Evolutionary conservation across 2,888 invertebrate genomes (phyloP).

Genomic region (Achlya flavicornis): DNA sequence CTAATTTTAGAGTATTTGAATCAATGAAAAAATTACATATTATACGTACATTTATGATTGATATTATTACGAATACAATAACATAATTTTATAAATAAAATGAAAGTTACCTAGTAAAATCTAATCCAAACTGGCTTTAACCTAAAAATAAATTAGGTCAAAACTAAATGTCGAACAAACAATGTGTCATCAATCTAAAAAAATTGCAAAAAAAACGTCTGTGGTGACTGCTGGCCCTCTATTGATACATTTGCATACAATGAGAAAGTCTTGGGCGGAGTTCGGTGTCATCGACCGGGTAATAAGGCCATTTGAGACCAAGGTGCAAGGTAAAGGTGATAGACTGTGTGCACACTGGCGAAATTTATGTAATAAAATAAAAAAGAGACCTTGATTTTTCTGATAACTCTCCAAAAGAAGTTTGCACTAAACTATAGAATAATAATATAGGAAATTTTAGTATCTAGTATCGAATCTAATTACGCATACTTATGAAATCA

Average conservation of each 20-base stretch:
- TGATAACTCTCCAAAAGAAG: too few relatives aligned
- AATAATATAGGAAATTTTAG: too few relatives aligned
- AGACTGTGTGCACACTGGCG: not conserved
- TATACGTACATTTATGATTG: too few relatives aligned
- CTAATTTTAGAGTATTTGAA: too few relatives aligned
- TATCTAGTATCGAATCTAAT: too few relatives aligned
- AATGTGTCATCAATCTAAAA: conserved; percentile 30
- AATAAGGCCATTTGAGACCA: conserved; percentile 29
- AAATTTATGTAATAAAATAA: not conserved
- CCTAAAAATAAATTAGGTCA: not conserved
- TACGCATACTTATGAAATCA: too few relatives aligned
- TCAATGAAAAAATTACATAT: too few relatives aligned
- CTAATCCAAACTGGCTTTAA: not conserved
- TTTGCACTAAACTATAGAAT: too few relatives aligned
- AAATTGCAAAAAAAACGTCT: conserved; percentile 29
- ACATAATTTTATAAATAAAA: too few relatives aligned
- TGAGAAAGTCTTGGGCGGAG: conserved; percentile 31
- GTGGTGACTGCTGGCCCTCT: conserved; percentile 24
- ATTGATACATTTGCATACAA: conserved; percentile 50
- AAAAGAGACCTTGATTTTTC: not conserved
- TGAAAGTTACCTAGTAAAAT: too few relatives aligned
- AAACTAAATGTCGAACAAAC: conserved; percentile 23
- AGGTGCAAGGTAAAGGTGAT: conserved; percentile 37
- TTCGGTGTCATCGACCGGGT: conserved; percentile 35
- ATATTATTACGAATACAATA: too few relatives aligned